Evolutionary conservation across 2,888 invertebrate species (phyloP).

Genomic region (Campoletis raptor): DNA sequence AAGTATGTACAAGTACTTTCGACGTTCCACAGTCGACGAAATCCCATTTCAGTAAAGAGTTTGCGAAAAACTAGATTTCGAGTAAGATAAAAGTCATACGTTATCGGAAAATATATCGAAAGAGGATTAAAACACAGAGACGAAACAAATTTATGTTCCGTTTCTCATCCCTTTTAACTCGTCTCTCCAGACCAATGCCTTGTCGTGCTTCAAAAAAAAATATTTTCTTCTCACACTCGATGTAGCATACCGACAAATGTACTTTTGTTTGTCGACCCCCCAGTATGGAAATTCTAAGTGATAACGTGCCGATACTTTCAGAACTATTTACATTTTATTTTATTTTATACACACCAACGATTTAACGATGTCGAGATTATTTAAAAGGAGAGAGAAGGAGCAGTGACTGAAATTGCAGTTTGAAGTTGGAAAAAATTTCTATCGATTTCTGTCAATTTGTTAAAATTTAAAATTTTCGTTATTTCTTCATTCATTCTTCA

Average conservation of each 20-base stretch:
- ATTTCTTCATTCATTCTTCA: too few relatives aligned
- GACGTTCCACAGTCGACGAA: constrained; percentile 50
- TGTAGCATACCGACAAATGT: neutral
- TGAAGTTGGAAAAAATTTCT: too few relatives aligned
- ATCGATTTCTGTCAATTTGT: too few relatives aligned
- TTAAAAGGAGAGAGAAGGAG: too few relatives aligned
- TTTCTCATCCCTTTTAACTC: neutral
- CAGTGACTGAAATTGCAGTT: too few relatives aligned
- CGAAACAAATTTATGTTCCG: neutral
- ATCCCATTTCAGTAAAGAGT: constrained; percentile 66
- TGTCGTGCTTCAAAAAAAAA: neutral
- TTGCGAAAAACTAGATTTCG: neutral
- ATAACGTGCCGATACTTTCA: neutral
- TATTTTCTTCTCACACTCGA: neutral
- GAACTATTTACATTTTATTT: neutral
- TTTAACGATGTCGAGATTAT: too few relatives aligned
- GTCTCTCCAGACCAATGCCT: neutral
- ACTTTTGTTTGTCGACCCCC: neutral
- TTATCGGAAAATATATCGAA: constrained; percentile 19
- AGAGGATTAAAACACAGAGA: neutral
- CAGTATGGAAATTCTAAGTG: neutral
- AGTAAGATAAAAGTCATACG: constrained; percentile 13
- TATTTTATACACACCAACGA: too few relatives aligned
- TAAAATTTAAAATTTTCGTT: too few relatives aligned
- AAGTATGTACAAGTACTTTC: constrained; percentile 55